Base-by-base conservation (phyloP, 2,888 invertebrate genomes). In the Hypolimnas misippus region DNA sequence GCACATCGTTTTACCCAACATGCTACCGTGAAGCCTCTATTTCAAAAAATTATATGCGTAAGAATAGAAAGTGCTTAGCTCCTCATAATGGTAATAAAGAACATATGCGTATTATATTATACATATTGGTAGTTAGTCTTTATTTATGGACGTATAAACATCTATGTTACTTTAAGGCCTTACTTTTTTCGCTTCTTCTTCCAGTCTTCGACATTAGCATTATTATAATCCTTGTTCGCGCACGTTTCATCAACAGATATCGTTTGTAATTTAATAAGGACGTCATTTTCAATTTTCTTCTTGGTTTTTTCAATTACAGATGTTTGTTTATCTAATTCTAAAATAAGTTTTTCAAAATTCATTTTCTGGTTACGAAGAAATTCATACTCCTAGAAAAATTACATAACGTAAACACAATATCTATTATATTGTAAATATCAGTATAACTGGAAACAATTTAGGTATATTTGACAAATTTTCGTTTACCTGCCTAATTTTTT, bases 1-100 rank as follows among this genome's bases (percentile, higher is more conserved):
- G 70, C 63, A 67, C 91, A 90, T 46, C 83, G 78, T 21, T 79
- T 81, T 63, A 87, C 82, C 91, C 91, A 92, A 35, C 77, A 73
- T 14, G 63, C 62, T 0, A 89, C 60, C 10, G 86, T 77, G 3
- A 81, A 80, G 38, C 76, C 78, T 69, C 89, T 88, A 70, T 7
- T 6, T n/a, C n/a, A n/a, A 25, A 25, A 67, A 72, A 62, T 21
- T 57, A 40, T 38, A 38, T n/a, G 38, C 35, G 53, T 31, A 56
- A 46, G 35, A 38, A 38, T 38, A 33, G 1, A 2, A 33, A 2
- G 12, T 33, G n/a, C 1, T 3, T 7, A 33, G 10, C 10, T 7
- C 7, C 8, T 33, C 12, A 33, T 33, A n/a, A n/a, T n/a, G n/a
- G n/a, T n/a, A n/a, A n/a, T n/a, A n/a, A n/a, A n/a, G n/a, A n/a